Conservation (phyloP, 2,113 vertebrate species). For the Tetraodon nigroviridis region DNA sequence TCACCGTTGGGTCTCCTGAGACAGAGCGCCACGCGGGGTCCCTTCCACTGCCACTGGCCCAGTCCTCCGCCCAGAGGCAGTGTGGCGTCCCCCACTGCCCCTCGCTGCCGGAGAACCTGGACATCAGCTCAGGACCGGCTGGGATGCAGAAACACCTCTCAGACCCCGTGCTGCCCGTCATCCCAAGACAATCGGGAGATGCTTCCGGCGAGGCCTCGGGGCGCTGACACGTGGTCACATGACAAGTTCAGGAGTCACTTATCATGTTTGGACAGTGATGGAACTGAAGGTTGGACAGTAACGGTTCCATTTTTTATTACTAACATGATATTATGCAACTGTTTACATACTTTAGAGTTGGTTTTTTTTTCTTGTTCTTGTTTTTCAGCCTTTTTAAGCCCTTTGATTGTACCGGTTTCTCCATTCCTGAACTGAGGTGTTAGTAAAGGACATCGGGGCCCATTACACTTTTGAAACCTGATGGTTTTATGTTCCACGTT, state of each 20-base stretch:
- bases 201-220: background rate
- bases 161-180: slow-evolving; percentile 80
- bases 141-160: slow-evolving; percentile 86
- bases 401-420: background rate
- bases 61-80: slow-evolving; percentile 58
- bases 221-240: background rate
- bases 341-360: slow-evolving; percentile 4
- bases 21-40: slow-evolving; percentile 62
- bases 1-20: slow-evolving; percentile 49
- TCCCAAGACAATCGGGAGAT: slow-evolving; percentile 55
- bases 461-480: too few relatives aligned
- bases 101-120: slow-evolving; percentile 85
- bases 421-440: too few relatives aligned
- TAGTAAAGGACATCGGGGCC: too few relatives aligned
- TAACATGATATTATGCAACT: slow-evolving; percentile 1
- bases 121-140: slow-evolving; percentile 65
- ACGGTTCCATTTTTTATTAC: background rate
- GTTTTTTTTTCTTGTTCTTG: background rate
- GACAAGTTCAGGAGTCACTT: slow-evolving; percentile 8
- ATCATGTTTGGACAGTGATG: slow-evolving; percentile 9
- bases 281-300: slow-evolving; percentile 2
- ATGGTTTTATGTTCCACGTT: too few relatives aligned
- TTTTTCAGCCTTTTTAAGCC: background rate
- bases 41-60: slow-evolving; percentile 4
- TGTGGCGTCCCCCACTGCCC: slow-evolving; percentile 72